phyloP scores from a whole-genome alignment of 2,113 vertebrate species.

The Scalopus aquaticus region DNA sequence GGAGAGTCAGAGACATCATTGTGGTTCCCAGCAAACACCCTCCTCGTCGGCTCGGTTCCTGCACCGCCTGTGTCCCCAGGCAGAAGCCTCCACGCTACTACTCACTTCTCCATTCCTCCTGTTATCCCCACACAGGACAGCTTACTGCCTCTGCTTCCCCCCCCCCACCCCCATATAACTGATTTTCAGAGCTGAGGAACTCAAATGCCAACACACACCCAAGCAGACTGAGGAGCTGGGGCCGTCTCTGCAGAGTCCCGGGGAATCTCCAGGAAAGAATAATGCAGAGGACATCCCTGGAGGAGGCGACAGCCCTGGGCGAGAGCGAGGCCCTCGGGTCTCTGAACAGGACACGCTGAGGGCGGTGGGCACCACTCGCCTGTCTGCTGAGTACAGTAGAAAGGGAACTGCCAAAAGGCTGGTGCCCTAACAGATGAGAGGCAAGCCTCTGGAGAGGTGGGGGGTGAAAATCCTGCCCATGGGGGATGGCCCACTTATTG shows the following conservation, averaged over 20 bases:
- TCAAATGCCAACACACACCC: background rate
- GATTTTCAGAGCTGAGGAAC: background rate
- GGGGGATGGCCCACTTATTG: too few relatives aligned
- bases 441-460: background rate
- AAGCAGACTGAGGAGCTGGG: background rate
- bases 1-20: background rate
- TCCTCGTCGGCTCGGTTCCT: background rate
- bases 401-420: background rate
- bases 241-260: fast-evolving
- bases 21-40: background rate
- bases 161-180: fast-evolving
- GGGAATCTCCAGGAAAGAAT: background rate
- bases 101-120: too few relatives aligned
- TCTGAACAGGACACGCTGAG: fast-evolving
- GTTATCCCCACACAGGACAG: background rate
- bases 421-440: background rate
- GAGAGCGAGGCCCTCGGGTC: background rate
- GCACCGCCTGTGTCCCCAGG: background rate
- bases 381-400: background rate
- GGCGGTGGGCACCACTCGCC: background rate
- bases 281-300: background rate
- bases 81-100: background rate
- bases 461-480: background rate
- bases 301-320: background rate
- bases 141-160: background rate